Conservation (phyloP, 2,797 vertebrate species). For the Enteromius paludinosus region DNA sequence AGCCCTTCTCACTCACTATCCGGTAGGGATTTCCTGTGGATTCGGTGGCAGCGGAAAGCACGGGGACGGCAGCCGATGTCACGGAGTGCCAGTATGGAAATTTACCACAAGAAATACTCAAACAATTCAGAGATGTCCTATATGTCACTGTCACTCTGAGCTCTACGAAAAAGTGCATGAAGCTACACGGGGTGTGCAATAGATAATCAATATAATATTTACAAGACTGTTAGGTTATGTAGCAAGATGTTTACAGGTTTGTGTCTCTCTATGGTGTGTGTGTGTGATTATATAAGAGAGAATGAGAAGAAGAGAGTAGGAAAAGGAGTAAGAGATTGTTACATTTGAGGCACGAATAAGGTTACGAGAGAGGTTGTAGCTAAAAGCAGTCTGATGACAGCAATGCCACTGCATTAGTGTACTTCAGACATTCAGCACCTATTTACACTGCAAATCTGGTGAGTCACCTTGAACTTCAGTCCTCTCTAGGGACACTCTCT, state of each 20-base stretch:
- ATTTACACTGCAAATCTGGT: conserved; percentile 46
- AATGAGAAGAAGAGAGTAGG: conserved; percentile 32
- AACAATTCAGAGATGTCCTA: conserved; percentile 85
- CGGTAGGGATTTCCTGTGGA: conserved; percentile 77
- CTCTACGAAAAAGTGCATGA: conserved; percentile 51
- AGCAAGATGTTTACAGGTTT: conserved; percentile 57
- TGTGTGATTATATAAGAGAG: conserved; percentile 18
- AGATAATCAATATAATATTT: conserved; percentile 32
- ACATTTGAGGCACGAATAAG: conserved; percentile 43
- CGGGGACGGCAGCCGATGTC: conserved; percentile 65
- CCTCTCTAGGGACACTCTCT: conserved; percentile 28
- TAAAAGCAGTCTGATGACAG: conserved; percentile 52
- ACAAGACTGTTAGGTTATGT: conserved; percentile 45
- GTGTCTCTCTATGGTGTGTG: conserved; percentile 21
- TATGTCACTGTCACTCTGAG: conserved; percentile 80
- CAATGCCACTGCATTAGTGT: conserved; percentile 42
- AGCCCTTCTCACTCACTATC: conserved; percentile 59
- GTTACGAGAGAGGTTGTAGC: conserved; percentile 47
- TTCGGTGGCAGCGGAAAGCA: conserved; percentile 75
- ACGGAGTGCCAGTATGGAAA: conserved; percentile 80
- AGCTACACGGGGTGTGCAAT: conserved; percentile 49
- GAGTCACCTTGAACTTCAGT: conserved; percentile 56
- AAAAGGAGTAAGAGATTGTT: conserved; percentile 39
- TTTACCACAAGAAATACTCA: conserved; percentile 81
- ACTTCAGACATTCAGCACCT: conserved; percentile 54